phyloP scores from a whole-genome alignment of 1,140 invertebrate genomes.

The Hypsibius dujardini region DNA sequence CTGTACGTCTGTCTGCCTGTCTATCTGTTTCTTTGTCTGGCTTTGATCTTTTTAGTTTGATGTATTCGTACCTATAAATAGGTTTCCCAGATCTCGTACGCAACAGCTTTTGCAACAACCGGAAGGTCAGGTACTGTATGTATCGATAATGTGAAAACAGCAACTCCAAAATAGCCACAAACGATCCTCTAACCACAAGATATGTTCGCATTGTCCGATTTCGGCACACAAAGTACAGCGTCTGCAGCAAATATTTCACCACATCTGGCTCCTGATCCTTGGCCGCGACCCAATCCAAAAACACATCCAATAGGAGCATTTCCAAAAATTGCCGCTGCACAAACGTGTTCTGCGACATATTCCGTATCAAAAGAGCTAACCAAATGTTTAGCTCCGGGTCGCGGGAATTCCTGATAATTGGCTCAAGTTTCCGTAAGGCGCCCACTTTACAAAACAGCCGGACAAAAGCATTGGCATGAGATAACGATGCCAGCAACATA shows the following conservation, averaged over 20 bases:
- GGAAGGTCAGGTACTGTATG: not conserved
- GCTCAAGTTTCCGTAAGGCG: not conserved
- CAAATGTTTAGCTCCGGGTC: not conserved
- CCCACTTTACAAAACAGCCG: not conserved
- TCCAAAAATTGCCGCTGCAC: slow-evolving; percentile 3
- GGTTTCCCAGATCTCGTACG: not conserved
- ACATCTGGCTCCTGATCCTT: not conserved
- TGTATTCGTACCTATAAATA: not conserved
- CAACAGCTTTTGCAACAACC: not conserved
- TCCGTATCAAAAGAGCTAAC: not conserved
- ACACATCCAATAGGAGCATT: not conserved
- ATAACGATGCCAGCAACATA: not conserved
- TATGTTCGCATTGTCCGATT: not conserved
- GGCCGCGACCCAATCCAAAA: not conserved
- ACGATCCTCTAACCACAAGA: not conserved
- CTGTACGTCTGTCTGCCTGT: not conserved
- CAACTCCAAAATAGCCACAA: not conserved
- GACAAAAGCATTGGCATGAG: not conserved
- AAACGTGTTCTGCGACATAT: not conserved
- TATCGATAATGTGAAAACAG: not conserved
- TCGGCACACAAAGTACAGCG: not conserved
- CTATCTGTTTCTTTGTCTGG: not conserved
- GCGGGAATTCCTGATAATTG: not conserved
- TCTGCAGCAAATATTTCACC: not conserved
- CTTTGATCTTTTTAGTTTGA: not conserved